Percentiles rank a stretch among this genome's conserved stretches.
Evolutionary conservation across 2,888 invertebrate genomes (phyloP).

Genomic region (Tetropium fuscum): DNA sequence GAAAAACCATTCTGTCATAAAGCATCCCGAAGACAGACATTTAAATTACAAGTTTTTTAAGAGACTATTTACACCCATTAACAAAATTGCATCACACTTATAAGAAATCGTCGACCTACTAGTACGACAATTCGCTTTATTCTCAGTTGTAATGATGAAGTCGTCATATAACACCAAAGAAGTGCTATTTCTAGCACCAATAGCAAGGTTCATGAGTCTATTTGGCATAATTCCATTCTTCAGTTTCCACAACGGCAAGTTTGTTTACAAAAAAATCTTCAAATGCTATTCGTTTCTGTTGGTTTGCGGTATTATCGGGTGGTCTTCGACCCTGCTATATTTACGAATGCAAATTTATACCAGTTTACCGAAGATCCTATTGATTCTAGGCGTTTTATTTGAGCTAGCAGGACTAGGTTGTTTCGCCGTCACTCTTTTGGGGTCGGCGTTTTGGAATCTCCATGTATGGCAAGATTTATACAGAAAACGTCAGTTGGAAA

Average conservation of each 20-base stretch:
- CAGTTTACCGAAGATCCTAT: neutral
- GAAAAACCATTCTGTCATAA: no score
- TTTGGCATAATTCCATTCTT: neutral
- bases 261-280: neutral
- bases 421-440: neutral
- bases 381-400: neutral
- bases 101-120: no score
- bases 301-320: neutral
- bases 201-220: no score
- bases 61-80: no score
- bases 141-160: no score
- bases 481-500: neutral
- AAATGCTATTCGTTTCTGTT: neutral
- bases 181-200: no score
- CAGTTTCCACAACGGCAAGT: neutral
- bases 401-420: neutral
- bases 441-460: conserved; percentile 6
- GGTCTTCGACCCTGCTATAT: neutral
- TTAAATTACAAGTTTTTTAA: no score
- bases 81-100: no score
- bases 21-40: no score
- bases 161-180: no score
- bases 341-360: neutral
- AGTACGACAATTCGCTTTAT: no score
- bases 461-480: neutral